phyloP scores from a whole-genome alignment of 2,888 invertebrate species.

The Gymnocheta viridis region DNA sequence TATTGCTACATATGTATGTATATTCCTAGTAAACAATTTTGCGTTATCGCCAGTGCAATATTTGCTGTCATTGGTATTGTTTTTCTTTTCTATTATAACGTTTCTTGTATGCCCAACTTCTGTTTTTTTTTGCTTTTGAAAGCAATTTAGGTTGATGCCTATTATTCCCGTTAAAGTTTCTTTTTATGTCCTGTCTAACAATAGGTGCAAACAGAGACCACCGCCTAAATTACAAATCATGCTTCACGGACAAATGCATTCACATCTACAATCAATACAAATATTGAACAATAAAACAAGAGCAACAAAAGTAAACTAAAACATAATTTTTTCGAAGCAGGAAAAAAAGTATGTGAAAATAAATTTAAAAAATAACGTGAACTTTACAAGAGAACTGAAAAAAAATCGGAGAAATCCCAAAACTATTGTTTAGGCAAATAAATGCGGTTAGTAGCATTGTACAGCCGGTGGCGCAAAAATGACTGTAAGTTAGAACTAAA shows the following conservation, averaged over 20 bases:
- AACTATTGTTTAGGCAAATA: constrained; percentile 8
- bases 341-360: constrained; percentile 9
- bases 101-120: neutral
- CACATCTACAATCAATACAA: constrained; percentile 24
- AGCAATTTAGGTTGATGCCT: constrained; percentile 27
- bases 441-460: neutral
- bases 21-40: neutral
- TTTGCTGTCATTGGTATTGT: constrained; percentile 18
- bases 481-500: neutral
- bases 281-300: constrained; percentile 1
- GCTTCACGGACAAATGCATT: constrained; percentile 42
- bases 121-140: neutral
- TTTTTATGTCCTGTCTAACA: constrained; percentile 33
- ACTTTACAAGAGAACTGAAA: neutral
- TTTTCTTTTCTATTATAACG: constrained; percentile 28
- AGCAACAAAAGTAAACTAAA: constrained; percentile 25
- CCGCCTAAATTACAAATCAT: constrained; percentile 49
- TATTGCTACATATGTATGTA: neutral
- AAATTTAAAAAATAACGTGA: constrained; percentile 53
- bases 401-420: neutral
- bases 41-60: constrained; percentile 33
- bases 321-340: constrained; percentile 5
- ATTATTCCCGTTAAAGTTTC: constrained; percentile 5
- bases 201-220: constrained; percentile 57
- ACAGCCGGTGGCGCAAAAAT: neutral